These are phyloP conservation scores for Acrobasis suavella DNA, from an alignment of 2,888 invertebrate genomes.

Conservation along the genomic window DNA sequence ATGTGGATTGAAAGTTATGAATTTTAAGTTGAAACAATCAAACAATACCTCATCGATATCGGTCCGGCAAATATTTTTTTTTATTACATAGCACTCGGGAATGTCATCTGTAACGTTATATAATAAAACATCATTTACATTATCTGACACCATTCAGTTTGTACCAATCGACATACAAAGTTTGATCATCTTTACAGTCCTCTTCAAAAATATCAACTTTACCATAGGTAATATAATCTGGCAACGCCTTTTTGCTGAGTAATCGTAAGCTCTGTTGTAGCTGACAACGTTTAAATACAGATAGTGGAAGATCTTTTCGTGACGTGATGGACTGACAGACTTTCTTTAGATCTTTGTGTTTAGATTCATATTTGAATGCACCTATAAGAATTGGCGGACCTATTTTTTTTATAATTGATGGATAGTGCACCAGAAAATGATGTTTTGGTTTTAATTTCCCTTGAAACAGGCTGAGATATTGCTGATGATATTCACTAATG, in stretches of 20 bases:
- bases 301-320: conserved; percentile 21
- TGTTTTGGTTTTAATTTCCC: conserved; percentile 18
- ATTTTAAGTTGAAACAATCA: not conserved
- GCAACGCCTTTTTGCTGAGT: not conserved
- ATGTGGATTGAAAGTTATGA: not conserved
- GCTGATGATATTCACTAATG: not conserved
- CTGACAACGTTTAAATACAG: conserved; percentile 7
- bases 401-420: conserved; percentile 29
- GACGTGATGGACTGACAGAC: conserved; percentile 22
- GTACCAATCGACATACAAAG: not conserved
- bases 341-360: conserved; percentile 32
- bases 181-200: not conserved
- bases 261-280: conserved; percentile 21
- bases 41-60: not conserved
- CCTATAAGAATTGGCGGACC: conserved; percentile 28
- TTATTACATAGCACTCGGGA: not conserved
- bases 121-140: not conserved
- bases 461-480: conserved; percentile 3
- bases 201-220: not conserved
- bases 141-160: not conserved
- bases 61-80: not conserved
- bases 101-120: not conserved
- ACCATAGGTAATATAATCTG: not conserved
- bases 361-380: conserved; percentile 34
- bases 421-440: conserved; percentile 32